A percentile compares a stretch with the other conserved stretches of the same genome.
These are phyloP conservation scores for Drosophila melanosoma DNA, from an alignment of 2,888 invertebrate species.

Conservation along the genomic window DNA sequence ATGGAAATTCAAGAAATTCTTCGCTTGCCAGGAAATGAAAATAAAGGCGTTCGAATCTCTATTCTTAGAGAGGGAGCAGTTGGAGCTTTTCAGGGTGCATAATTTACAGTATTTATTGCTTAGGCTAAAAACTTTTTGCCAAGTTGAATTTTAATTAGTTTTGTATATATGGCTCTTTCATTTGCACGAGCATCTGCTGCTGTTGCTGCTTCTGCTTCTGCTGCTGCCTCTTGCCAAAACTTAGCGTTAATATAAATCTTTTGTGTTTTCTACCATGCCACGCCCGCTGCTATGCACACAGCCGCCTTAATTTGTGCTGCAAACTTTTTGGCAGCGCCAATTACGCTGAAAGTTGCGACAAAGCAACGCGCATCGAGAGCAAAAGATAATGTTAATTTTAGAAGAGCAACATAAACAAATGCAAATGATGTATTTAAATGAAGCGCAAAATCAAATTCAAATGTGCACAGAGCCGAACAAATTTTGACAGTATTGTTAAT, in stretches of 20 bases:
- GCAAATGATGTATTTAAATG: slow-evolving; percentile 62
- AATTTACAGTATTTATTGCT: slow-evolving; percentile 81
- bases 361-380: background rate
- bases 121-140: slow-evolving; percentile 73
- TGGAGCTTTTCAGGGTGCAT: slow-evolving; percentile 51
- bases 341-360: slow-evolving; percentile 54
- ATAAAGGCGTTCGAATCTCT: slow-evolving; percentile 21
- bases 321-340: slow-evolving; percentile 64
- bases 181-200: slow-evolving; percentile 21
- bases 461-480: slow-evolving; percentile 14
- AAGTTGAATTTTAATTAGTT: slow-evolving; percentile 81
- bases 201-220: slow-evolving; percentile 7
- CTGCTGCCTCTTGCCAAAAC: slow-evolving; percentile 33
- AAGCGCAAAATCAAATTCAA: slow-evolving; percentile 69
- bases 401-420: slow-evolving; percentile 59
- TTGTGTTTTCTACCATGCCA: slow-evolving; percentile 29
- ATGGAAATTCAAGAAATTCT: slow-evolving; percentile 64
- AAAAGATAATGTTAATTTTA: slow-evolving; percentile 46
- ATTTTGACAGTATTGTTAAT: slow-evolving; percentile 52
- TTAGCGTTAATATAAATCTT: slow-evolving; percentile 70
- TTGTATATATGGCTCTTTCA: slow-evolving; percentile 66
- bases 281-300: slow-evolving; percentile 17
- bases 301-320: slow-evolving; percentile 56
- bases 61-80: slow-evolving; percentile 4
- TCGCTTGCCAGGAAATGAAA: slow-evolving; percentile 59